Base-by-base conservation (phyloP, 1,140 invertebrate species). In the Drosophila athabasca region DNA sequence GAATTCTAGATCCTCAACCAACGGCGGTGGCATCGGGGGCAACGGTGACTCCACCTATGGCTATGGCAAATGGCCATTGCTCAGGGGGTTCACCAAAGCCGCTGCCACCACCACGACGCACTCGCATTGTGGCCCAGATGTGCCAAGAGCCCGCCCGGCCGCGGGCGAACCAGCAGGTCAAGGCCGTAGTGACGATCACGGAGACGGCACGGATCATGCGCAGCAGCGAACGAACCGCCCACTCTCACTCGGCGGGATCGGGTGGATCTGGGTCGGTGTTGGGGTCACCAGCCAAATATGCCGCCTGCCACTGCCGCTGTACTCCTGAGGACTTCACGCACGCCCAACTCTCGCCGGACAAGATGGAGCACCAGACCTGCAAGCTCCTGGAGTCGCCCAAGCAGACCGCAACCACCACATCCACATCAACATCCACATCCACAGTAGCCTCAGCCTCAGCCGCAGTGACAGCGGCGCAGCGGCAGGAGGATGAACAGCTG, bases 401-500 rank as follows among this genome's bases (percentile, higher is more conserved):
- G 44, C 79, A 91, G 43, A 67, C 49, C 1, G 26, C 55, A 31
- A 46, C 35, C 17, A 69, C 51, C 24, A 62, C 39, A 55, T 31
- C 31, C 39, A 59, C 62, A n/a, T 49, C 51, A 19, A 62, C 39
- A 55, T 31, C 31, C 39, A 59, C 62, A n/a, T 49, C 73, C 51
- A 31, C 43, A 54, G 74, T 58, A 69, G 64, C 65, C 50, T 19
- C 26, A 60, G 17, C 43, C 51, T 69, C 60, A 71, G 66, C 65
- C 50, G 19, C 26, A 60, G 17, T 48, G 55, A 29, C 54, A 9
- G 41, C 45, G 35, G 11, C 35, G 1, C 35, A 76, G 58, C 54
- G 31, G 13, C 78, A 81, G 61, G 81, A 93, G 48, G 92, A 93
- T 84, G 94, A 95, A 52, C 93, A 93, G 91, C 92, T 94, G 79